phyloP scores from a whole-genome alignment of 2,888 invertebrate species.

The Norana najaformis region DNA sequence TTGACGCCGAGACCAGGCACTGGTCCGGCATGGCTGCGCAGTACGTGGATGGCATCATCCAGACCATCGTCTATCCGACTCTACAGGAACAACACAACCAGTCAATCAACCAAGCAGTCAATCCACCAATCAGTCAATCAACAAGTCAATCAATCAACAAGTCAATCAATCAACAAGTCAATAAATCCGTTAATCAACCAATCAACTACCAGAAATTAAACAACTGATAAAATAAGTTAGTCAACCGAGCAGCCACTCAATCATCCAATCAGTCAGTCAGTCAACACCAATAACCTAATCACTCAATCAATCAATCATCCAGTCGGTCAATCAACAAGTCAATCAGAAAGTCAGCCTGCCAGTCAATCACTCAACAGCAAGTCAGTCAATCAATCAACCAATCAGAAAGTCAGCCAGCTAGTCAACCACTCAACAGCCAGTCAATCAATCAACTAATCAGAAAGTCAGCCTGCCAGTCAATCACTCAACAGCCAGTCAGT shows the following conservation, averaged over 20 bases:
- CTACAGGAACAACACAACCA: background rate
- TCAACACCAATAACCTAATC: too few relatives aligned
- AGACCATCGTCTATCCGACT: constrained; percentile 8
- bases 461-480: background rate
- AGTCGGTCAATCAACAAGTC: background rate
- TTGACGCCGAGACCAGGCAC: background rate
- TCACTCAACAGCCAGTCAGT: background rate
- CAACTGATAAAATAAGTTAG: too few relatives aligned
- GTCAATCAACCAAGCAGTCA: background rate
- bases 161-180: background rate
- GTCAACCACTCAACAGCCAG: too few relatives aligned
- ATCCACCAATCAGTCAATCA: background rate
- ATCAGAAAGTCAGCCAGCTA: background rate
- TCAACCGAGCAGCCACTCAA: background rate
- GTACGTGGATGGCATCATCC: background rate
- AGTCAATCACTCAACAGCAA: background rate
- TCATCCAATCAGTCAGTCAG: background rate
- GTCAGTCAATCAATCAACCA: background rate
- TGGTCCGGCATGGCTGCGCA: background rate
- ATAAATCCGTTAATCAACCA: too few relatives aligned
- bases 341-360: background rate
- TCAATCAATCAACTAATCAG: background rate
- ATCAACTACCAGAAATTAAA: too few relatives aligned
- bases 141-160: background rate
- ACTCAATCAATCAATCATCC: too few relatives aligned